phyloP scores from a whole-genome alignment of 2,113 vertebrate genomes.

The Seriola dumerili region DNA sequence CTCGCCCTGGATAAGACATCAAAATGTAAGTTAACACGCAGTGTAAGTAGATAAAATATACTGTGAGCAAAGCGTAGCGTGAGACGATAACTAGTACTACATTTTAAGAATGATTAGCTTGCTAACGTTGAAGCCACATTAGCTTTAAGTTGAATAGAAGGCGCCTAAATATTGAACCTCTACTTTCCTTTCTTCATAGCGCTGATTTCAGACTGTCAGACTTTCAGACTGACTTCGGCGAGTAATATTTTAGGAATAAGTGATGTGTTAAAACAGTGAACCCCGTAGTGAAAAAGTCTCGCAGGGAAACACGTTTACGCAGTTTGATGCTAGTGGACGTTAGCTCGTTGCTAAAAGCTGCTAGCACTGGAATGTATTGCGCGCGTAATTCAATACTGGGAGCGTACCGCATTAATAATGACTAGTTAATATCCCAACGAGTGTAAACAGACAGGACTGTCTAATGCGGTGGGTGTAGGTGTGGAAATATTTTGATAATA shows the following conservation, averaged over 20 bases:
- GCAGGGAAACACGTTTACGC: fast-evolving
- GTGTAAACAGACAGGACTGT: neutral
- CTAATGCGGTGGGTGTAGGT: fast-evolving
- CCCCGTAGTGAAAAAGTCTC: neutral
- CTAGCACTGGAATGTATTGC: neutral
- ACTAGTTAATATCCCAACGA: neutral
- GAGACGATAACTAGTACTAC: fast-evolving
- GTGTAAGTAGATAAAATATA: fast-evolving
- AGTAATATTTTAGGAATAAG: fast-evolving
- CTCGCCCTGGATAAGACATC: neutral
- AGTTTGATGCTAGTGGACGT: neutral
- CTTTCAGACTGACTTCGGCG: fast-evolving
- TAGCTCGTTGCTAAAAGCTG: constrained; percentile 28
- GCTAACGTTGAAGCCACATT: neutral
- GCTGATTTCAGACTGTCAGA: neutral
- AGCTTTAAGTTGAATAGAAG: neutral
- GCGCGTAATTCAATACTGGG: constrained; percentile 60
- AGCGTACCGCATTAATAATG: neutral
- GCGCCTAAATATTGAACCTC: constrained; percentile 35
- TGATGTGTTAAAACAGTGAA: neutral
- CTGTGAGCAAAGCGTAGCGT: fast-evolving
- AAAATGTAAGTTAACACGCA: neutral
- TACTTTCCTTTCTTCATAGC: neutral
- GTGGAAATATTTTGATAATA: neutral
- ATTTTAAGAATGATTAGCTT: neutral